These are phyloP conservation scores for Sceloporus undulatus DNA, from an alignment of 2,113 vertebrate species.

Conservation along the genomic window DNA sequence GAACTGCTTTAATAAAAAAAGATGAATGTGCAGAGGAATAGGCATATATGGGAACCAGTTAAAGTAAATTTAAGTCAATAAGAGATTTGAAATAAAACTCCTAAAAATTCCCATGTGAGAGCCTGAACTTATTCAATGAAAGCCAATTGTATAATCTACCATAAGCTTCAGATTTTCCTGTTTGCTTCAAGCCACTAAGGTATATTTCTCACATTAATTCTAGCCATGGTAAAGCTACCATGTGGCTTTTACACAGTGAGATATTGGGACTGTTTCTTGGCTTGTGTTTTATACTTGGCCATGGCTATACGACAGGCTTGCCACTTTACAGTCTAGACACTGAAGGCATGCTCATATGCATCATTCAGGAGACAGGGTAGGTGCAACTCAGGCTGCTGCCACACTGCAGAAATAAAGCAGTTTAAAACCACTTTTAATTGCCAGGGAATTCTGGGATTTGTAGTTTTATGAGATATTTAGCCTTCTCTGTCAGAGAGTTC, in stretches of 20 bases:
- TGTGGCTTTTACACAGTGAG: constrained; percentile 4
- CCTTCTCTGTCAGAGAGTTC: too few relatives aligned
- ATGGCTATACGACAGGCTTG: not conserved
- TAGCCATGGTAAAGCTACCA: not conserved
- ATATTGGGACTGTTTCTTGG: not conserved
- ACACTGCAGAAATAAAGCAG: too few relatives aligned
- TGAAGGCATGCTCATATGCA: too few relatives aligned
- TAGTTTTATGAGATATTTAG: too few relatives aligned
- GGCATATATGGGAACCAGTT: constrained; percentile 31
- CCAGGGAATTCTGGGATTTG: too few relatives aligned
- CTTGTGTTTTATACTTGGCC: not conserved
- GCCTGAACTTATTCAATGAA: constrained; percentile 23
- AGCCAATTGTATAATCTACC: constrained; percentile 21
- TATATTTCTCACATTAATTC: constrained; percentile 11
- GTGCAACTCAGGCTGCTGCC: too few relatives aligned
- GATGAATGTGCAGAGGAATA: constrained; percentile 22
- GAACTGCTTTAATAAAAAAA: constrained; percentile 42
- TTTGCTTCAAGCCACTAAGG: constrained; percentile 14
- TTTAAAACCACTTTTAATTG: too few relatives aligned
- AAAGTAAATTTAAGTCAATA: constrained; percentile 35
- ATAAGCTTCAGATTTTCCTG: constrained; percentile 16
- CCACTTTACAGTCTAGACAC: too few relatives aligned
- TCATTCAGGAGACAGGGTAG: too few relatives aligned
- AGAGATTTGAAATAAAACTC: constrained; percentile 31
- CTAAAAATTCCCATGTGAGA: constrained; percentile 3